Base-by-base conservation (phyloP, 2,797 vertebrate genomes). In the Cirrhinus mrigala region DNA sequence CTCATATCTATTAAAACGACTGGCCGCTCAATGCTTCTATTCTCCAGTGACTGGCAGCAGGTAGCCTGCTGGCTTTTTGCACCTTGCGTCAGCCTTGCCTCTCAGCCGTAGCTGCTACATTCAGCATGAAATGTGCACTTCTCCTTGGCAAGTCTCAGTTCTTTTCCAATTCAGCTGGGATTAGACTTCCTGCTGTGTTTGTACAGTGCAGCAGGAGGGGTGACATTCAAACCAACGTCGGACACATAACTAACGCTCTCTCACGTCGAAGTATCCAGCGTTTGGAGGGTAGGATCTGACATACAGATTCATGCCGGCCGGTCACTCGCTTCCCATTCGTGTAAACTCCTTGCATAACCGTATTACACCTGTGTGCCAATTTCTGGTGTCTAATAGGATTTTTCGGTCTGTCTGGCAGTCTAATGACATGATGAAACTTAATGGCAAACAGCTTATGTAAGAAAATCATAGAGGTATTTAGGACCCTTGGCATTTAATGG, bases 1-100 rank as follows among this genome's bases (percentile, higher is more conserved):
- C 68, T 86, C 89, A 89, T 83, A 87, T 89, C 89, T 82, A 86
- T 90, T 91, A 88, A 82, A 88, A 90, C 27, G 84, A 82, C 79
- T 81, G 82, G 50, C 71, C 75, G 75, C 66, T 44, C 71, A 60
- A 82, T 81, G 56, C 71, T 56, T 69, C 71, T 85, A 87, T 70
- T 79, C 85, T 86, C 68, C 62, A 22, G 64, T 85, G 89, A 88
- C 82, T 74, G 88, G 83, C 86, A 69, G 81, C 69, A 50, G 54
- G 73, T 81, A 71, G 54, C 64, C 66, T 20, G 40, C 80, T 73
- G 60, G 54, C 56, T 66, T 71, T 64, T 71, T 48, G 56, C 80
- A 69, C 50, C 79, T 86, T 87, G 73, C 81, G 40, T 87, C 81
- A 85, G 76, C 77, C 79, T 66, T 77, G 75, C 81, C 73, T 85